Evolutionary conservation across 2,113 vertebrate genomes (phyloP), one percentile per base, ranked within the genome.

Genomic region (Grantiella picta): DNA sequence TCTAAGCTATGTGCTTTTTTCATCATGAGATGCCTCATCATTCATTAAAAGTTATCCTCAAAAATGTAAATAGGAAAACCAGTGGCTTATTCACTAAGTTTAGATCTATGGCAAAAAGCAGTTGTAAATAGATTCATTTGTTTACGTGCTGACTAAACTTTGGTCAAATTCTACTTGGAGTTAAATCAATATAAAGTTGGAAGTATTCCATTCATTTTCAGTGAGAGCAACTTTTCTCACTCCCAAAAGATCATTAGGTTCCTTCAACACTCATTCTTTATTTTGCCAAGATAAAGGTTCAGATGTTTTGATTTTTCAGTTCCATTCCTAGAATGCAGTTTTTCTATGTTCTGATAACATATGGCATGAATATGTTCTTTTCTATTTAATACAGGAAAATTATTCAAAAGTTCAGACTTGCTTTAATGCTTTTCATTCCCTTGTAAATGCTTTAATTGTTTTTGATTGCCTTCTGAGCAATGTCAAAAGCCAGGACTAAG

Each of bases 201-300:
- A 95, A 78, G n/a, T n/a, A 64, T 77, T 83, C 76, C 88, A 93
- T 86, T 21, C 10, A 52, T 91, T 95, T 94, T 80, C 85, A 83
- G 47, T 47, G 47, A 73, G 25, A 95, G 35, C 75, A 93, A 90
- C 23, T 68, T 92, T 96, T 91, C 87, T 93, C 93, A 90, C 79
- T 92, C 72, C 59, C 82, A 75, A 49, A 95, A 91, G 68, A 94
- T 94, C 60, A 83, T 92, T 95, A 93, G 63, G 59, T 82, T 94
- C 85, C 88, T 92, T 95, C 87, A 95, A 95, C 76, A 90, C 64
- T 90, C 94, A 78, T 36, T 92, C 54, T 91, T 92, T 88, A 78
- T 90, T 95, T 93, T 81, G 82, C 79, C 94, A 96, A 88, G 92
- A 91, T 89, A 92, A 94, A 88, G 90, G 73, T 54, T 93, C 87